These are phyloP conservation scores for Steinernema feltiae DNA, from an alignment of 1,140 invertebrate species.

Conservation along the genomic window DNA sequence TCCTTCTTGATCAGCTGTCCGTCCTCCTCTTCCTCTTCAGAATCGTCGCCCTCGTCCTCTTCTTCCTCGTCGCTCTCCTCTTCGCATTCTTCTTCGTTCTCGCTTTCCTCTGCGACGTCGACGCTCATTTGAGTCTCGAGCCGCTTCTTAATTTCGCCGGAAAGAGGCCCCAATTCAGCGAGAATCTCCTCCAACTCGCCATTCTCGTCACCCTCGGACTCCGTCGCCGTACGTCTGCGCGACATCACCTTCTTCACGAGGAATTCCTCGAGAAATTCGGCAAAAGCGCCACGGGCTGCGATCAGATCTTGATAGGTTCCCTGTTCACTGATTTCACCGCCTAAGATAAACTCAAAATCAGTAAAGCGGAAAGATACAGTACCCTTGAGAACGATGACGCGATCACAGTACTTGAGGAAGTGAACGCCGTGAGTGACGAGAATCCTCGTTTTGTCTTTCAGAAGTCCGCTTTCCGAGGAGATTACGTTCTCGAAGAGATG, in stretches of 20 bases:
- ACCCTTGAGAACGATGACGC: slow-evolving; percentile 64
- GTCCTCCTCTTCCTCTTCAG: slow-evolving; percentile 2
- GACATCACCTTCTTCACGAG: not conserved
- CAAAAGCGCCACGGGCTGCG: slow-evolving; percentile 3
- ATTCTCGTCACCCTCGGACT: not conserved
- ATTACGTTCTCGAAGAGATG: slow-evolving; percentile 62
- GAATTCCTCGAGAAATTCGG: slow-evolving; percentile 38
- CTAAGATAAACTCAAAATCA: slow-evolving; percentile 21
- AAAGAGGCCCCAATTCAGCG: not conserved
- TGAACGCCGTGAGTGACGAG: slow-evolving; percentile 60
- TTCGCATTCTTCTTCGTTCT: too few relatives aligned
- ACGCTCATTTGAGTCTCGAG: not conserved
- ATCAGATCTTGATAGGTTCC: slow-evolving; percentile 17
- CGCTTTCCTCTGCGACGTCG: too few relatives aligned
- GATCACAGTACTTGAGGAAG: slow-evolving; percentile 60
- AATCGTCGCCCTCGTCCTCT: too few relatives aligned
- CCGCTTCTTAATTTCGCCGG: not conserved
- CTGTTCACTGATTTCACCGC: slow-evolving; percentile 11
- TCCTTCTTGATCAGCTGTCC: slow-evolving; percentile 21
- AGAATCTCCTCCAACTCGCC: not conserved
- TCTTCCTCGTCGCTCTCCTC: too few relatives aligned
- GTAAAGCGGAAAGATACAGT: slow-evolving; percentile 20
- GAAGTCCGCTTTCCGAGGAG: slow-evolving; percentile 44
- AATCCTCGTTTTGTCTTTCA: slow-evolving; percentile 58
- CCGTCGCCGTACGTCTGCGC: not conserved